Base-by-base conservation (phyloP, 92 coral and sea anemone species). In the Porites evermanni region DNA sequence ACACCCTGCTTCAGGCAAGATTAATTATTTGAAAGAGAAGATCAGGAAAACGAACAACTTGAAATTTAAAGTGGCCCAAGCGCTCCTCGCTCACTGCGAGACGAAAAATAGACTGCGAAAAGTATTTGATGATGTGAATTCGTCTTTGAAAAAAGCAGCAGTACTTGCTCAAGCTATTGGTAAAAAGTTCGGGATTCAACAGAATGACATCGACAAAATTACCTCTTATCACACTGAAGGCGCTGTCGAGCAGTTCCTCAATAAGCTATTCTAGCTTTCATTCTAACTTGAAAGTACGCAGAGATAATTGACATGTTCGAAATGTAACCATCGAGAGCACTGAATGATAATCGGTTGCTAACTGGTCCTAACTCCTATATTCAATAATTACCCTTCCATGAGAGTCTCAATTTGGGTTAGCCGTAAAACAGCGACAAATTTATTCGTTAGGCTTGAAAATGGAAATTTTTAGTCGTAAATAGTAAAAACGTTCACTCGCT, bases 61-160 rank as follows among this genome's bases (percentile, higher is more conserved):
- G 74, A 95, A 95, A 89, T 88, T 95, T 19, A 94, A 92, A 53
- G 98, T 95, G 29, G 98, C 98, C 14, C 89, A 91, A 82, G 98
- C 98, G 32, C 93, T 95, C 7, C 86, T 95, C 7, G 92, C 94
- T 53, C 98, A 95, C 17, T 95, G 98, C 18, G 96, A 90, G 69
- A 95, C 98, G 19, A 94, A 95, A 71, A 91, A 95, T 89, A 82
- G 90, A 68, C 93, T 95, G 17, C 88, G 93, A 64, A 85, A 88
- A 63, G 87, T 97, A 72, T 93, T 95, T 60, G 89, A 83, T 13
- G 89, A 91, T 10, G 95, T 95, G 1, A 97, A 97, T 61, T 78
- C 91, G 17, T 95, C 99, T 0, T 80, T 97, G 61, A 91, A 80
- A 82, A 92, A 92, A 61, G 98, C 98, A 2, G 85, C 93, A 7